These are phyloP conservation scores for Pagetopsis macropterus DNA, from an alignment of 2,797 vertebrate species.

Conservation along the genomic window DNA sequence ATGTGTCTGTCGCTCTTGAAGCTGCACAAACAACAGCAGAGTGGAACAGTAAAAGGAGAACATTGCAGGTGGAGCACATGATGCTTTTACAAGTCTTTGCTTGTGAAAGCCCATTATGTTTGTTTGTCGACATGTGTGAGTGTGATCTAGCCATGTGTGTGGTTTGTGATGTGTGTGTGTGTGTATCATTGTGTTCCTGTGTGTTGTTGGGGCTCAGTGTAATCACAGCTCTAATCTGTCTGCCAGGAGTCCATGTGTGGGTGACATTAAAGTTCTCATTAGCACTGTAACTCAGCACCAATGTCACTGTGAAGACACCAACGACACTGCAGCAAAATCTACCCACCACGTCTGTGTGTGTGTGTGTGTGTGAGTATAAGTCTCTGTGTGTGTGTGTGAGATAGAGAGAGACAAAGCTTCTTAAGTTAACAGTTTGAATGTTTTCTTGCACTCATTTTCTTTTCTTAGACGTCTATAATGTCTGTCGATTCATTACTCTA, in stretches of 20 bases:
- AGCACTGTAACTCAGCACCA: slow-evolving; percentile 79
- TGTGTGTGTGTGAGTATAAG: background rate
- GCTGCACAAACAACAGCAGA: slow-evolving; percentile 22
- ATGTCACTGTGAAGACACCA: slow-evolving; percentile 78
- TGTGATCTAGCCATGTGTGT: slow-evolving; percentile 21
- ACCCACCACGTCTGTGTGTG: slow-evolving; percentile 41
- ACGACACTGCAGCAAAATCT: slow-evolving; percentile 63
- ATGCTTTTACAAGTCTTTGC: slow-evolving; percentile 34
- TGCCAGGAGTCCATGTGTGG: slow-evolving; percentile 77
- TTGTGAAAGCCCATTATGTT: slow-evolving; percentile 51
- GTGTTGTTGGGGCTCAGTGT: slow-evolving; percentile 67
- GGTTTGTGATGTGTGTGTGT: slow-evolving; percentile 25
- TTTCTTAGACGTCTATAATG: slow-evolving; percentile 21
- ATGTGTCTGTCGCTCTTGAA: slow-evolving; percentile 18
- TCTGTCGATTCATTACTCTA: slow-evolving; percentile 39
- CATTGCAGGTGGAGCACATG: slow-evolving; percentile 30
- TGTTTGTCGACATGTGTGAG: slow-evolving; percentile 49
- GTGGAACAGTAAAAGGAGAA: slow-evolving; percentile 16
- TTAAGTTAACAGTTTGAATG: slow-evolving; percentile 35
- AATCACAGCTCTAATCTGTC: slow-evolving; percentile 78
- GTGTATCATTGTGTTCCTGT: slow-evolving; percentile 48
- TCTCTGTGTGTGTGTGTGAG: slow-evolving; percentile 1
- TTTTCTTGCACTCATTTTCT: slow-evolving; percentile 45
- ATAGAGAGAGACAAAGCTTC: slow-evolving; percentile 35
- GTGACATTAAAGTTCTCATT: slow-evolving; percentile 84